Evolutionary conservation across 2,888 invertebrate genomes (phyloP).

Genomic region (Dolichopus griseipennis): DNA sequence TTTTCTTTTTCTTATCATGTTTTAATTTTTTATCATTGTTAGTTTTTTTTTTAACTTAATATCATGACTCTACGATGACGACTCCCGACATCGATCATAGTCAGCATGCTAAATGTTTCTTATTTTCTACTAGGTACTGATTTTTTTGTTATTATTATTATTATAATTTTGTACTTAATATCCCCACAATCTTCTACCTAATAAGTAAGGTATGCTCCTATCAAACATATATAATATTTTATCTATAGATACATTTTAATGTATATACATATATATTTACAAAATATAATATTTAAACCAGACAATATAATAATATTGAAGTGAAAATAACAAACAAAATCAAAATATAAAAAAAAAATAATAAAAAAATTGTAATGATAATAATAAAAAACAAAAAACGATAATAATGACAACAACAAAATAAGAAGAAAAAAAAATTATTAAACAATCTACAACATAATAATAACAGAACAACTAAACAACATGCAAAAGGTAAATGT

Average conservation of each 20-base stretch:
- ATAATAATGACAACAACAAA: neutral
- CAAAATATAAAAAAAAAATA: neutral
- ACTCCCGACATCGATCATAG: constrained; percentile 6
- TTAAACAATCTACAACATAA: neutral
- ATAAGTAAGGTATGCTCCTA: too few relatives aligned
- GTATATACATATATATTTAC: neutral
- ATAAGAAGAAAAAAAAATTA: neutral
- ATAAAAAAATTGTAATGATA: neutral
- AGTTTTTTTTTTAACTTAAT: neutral
- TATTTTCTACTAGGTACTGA: neutral
- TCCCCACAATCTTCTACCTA: neutral
- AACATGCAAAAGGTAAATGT: neutral
- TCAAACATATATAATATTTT: neutral
- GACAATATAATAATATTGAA: constrained; percentile 6
- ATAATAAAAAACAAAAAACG: neutral
- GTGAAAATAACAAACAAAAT: neutral
- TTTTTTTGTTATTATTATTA: neutral
- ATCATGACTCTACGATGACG: neutral
- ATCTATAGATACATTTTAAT: neutral
- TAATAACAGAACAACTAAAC: neutral
- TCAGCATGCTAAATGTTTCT: neutral
- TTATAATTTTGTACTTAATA: neutral
- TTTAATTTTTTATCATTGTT: neutral
- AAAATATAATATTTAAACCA: neutral
- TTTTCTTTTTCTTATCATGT: neutral